Conservation (phyloP, 2,888 invertebrate genomes). For the Chrysolina americana region DNA sequence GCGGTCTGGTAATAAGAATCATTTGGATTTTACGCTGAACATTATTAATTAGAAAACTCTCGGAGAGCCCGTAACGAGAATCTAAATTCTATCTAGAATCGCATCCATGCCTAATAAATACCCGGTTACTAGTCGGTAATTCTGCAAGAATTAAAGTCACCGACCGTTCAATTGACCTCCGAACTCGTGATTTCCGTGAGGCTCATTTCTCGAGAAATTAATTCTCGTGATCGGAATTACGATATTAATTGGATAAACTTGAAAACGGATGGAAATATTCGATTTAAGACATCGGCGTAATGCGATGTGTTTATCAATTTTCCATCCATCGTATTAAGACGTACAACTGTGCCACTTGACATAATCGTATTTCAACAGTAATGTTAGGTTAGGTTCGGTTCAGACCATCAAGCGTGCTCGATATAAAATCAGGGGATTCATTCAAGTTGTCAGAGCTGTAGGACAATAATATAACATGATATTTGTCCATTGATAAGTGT, state of each 20-base stretch:
- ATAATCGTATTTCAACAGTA: no score
- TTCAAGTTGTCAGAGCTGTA: no score
- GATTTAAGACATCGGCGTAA: not conserved
- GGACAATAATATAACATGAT: no score
- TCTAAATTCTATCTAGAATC: not conserved
- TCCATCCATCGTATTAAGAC: no score
- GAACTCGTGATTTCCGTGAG: constrained; percentile 13
- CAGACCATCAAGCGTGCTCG: no score
- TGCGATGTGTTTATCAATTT: no score
- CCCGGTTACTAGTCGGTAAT: constrained; percentile 3
- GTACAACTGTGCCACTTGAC: no score
- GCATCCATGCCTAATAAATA: constrained; percentile 3
- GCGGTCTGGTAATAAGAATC: no score
- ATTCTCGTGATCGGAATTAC: constrained; percentile 13
- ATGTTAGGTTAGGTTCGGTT: no score
- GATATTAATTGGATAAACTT: constrained; percentile 19
- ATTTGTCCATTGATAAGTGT: no score
- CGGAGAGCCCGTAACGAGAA: no score
- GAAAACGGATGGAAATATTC: constrained; percentile 2
- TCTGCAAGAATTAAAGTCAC: constrained; percentile 19
- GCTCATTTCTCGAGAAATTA: constrained; percentile 18
- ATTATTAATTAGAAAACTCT: not conserved
- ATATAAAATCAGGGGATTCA: no score
- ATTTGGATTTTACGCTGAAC: not conserved
- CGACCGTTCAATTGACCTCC: constrained; percentile 22